These are phyloP conservation scores for Drosophila lacertosa DNA, from an alignment of 1,140 invertebrate species.

Conservation along the genomic window DNA sequence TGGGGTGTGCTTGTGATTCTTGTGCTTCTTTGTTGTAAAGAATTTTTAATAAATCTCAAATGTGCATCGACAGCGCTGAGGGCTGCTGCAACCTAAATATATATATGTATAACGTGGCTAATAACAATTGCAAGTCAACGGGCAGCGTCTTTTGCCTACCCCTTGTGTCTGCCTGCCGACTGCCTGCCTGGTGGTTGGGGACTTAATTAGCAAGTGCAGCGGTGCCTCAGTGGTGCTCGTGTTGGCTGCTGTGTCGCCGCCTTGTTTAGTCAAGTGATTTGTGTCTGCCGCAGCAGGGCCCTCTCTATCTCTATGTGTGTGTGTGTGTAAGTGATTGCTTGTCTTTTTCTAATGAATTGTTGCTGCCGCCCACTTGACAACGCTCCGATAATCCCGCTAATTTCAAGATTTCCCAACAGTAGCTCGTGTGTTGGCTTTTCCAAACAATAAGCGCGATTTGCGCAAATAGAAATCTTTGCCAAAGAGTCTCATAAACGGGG, in stretches of 20 bases:
- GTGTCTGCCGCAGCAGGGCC: constrained; percentile 36
- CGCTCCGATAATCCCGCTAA: constrained; percentile 83
- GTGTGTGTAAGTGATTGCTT: constrained; percentile 72
- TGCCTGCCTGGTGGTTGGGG: constrained; percentile 60
- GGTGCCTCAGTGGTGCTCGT: constrained; percentile 49
- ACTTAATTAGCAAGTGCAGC: constrained; percentile 82
- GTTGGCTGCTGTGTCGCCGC: constrained; percentile 58
- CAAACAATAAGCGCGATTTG: constrained; percentile 80
- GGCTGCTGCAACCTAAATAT: constrained; percentile 6
- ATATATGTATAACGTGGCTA: constrained; percentile 21
- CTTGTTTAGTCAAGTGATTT: constrained; percentile 83
- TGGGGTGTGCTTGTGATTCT: constrained; percentile 34
- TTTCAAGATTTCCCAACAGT: constrained; percentile 83
- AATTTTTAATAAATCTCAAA: constrained; percentile 84
- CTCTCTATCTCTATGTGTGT: neutral
- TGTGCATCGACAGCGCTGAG: constrained; percentile 64
- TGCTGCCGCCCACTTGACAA: constrained; percentile 60
- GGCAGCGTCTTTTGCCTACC: constrained; percentile 59
- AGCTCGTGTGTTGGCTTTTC: constrained; percentile 75
- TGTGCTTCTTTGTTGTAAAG: constrained; percentile 67
- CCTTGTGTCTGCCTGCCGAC: constrained; percentile 23
- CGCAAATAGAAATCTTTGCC: constrained; percentile 69
- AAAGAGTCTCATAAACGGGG: constrained; percentile 2
- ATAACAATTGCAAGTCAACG: constrained; percentile 67
- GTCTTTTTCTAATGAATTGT: constrained; percentile 71